Evolutionary conservation across 2,888 invertebrate genomes (phyloP), one percentile per base, ranked within the genome.

Genomic region (Pristionchus japonicus): DNA sequence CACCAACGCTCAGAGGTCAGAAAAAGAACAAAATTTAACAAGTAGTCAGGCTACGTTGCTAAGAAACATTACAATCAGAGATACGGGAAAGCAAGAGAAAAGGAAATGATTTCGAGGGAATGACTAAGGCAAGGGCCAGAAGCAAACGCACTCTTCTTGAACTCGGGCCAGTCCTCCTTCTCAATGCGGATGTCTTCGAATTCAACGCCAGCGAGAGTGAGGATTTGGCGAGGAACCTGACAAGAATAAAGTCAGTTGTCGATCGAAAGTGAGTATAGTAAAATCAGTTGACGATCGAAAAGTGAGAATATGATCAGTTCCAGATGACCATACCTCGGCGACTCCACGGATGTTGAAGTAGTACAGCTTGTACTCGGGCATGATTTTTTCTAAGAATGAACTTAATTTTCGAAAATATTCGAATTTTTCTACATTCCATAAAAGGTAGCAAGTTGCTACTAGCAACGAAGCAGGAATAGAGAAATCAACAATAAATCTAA

Each of bases 281-380:
- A 11, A 3, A n/a, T 1, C n/a, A 61, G 61, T 11, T n/a, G 7
- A 70, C 2, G 20, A 3, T 43, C 43, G 43, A 77, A n/a, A 20
- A 6, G 17, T n/a, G 2, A 17, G 0, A 20, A n/a, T 37, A n/a
- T n/a, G n/a, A n/a, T n/a, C n/a, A n/a, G n/a, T n/a, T n/a, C n/a
- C n/a, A n/a, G n/a, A n/a, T n/a, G n/a, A n/a, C n/a, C 43, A 17
- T 43, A 77, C 77, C 77, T 77, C 77, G 7, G 40, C 77, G 43
- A 77, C 40, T 77, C 77, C 77, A 11, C 77, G 40, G n/a, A 77
- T 77, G 23, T 37, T 37, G 43, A 77, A 77, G 77, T 77, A 77
- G 77, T 77, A 77, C 27, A 70, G 43, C n/a, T 77, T 77, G 77
- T 77, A 77, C n/a, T 40, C 77, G n/a, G 77, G 43, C 77, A 77